These are phyloP conservation scores for Caenorhabditis briggsae DNA, from an alignment of 1,140 invertebrate genomes.

Conservation along the genomic window DNA sequence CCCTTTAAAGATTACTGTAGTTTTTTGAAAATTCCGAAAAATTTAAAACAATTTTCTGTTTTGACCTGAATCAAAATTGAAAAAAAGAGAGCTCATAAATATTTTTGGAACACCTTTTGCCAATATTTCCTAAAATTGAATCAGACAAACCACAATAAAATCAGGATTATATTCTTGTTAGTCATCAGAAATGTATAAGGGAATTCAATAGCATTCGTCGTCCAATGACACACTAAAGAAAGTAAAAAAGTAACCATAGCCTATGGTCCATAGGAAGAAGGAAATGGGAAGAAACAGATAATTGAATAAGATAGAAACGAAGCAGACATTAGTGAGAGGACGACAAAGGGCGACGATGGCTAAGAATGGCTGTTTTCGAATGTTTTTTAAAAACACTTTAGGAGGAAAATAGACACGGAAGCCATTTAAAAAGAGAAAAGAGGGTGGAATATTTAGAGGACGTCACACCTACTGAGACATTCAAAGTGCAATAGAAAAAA, in stretches of 20 bases:
- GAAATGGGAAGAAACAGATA: constrained; percentile 20
- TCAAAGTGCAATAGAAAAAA: not conserved
- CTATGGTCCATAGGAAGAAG: too few relatives aligned
- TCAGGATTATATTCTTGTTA: too few relatives aligned
- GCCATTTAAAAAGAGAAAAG: not conserved
- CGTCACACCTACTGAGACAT: constrained; percentile 32
- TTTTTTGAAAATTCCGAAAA: too few relatives aligned
- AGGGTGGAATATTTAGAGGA: constrained; percentile 8
- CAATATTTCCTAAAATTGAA: too few relatives aligned
- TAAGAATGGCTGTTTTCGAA: not conserved
- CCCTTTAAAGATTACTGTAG: too few relatives aligned
- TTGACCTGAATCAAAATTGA: too few relatives aligned
- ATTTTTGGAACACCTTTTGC: too few relatives aligned
- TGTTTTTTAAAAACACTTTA: not conserved
- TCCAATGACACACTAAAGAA: not conserved
- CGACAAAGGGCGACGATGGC: not conserved
- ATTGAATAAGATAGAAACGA: constrained; percentile 44
- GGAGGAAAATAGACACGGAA: constrained; percentile 40
- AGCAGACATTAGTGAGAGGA: constrained; percentile 45
- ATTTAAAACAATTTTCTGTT: too few relatives aligned
- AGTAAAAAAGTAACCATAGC: constrained; percentile 20
- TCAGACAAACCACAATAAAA: too few relatives aligned
- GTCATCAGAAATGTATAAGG: not conserved
- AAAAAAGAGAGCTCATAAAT: too few relatives aligned
- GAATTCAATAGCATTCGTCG: not conserved